These are phyloP conservation scores for Drosophila meridiana DNA, from an alignment of 2,888 invertebrate genomes.

Conservation along the genomic window DNA sequence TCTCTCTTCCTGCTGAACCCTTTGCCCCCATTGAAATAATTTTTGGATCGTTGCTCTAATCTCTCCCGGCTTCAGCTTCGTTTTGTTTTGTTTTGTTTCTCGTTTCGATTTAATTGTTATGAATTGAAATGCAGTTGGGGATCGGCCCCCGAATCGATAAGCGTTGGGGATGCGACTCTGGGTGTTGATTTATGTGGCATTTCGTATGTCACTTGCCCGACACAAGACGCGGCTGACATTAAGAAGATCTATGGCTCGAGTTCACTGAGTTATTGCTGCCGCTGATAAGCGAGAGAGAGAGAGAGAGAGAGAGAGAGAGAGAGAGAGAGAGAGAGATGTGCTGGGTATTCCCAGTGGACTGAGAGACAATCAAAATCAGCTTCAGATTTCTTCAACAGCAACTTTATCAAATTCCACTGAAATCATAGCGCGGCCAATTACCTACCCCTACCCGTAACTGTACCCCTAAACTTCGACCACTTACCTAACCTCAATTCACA, in stretches of 20 bases:
- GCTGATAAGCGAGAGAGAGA: constrained; percentile 15
- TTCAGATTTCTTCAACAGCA: neutral
- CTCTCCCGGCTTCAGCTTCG: neutral
- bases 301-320: neutral
- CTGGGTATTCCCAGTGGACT: neutral
- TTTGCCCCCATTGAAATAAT: constrained; percentile 30
- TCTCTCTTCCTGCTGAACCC: constrained; percentile 30
- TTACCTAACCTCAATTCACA: neutral
- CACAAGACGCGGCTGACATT: constrained; percentile 17
- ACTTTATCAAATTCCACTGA: neutral
- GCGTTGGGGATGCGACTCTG: constrained; percentile 26
- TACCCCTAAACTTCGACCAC: neutral
- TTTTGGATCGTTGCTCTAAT: constrained; percentile 23
- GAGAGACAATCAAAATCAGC: neutral
- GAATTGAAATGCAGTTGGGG: constrained; percentile 71
- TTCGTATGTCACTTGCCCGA: constrained; percentile 40
- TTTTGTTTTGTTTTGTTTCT: constrained; percentile 39
- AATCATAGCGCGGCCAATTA: neutral
- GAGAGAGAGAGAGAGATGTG: neutral
- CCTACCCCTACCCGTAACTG: neutral
- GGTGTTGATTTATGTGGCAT: constrained; percentile 68
- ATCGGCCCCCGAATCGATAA: constrained; percentile 40
- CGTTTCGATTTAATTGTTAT: constrained; percentile 71
- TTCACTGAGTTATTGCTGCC: constrained; percentile 36
- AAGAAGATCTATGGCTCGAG: constrained; percentile 24